Base-by-base conservation (phyloP, 2,888 invertebrate genomes). In the Isoperla grammatica region DNA sequence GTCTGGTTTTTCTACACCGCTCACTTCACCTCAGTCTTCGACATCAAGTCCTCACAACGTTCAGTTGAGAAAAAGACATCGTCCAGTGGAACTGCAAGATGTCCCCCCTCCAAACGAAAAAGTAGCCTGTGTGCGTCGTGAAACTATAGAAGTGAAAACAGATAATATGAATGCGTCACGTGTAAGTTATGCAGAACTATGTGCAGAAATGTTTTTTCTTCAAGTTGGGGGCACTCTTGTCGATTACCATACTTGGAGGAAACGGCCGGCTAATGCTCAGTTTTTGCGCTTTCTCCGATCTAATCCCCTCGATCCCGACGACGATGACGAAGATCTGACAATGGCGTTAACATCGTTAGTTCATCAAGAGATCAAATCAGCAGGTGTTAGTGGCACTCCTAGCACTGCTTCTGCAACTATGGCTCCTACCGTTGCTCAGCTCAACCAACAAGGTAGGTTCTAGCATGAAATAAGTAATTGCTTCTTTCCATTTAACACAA, bases 141-240 rank as follows among this genome's bases (percentile, higher is more conserved):
- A 19, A 22, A 39, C 20, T 17, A 17, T 53, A 17, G 88, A 89
- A 71, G 81, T 85, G 71, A 83, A 86, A 72, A 81, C 85, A 74
- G 81, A 81, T 68, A 80, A 84, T 35, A 81, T 88, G 75, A 84
- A 84, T 70, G 78, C 79, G 65, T 78, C 88, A 65, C 82, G 86
- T 61, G 88, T 88, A 68, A 83, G 81, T 78, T 81, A 69, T 75
- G 83, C 84, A 67, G 90, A 90, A 73, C 85, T 87, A 76, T 82
- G 87, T 68, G 84, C 88, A 68, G 94, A 95, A 78, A 79, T 89
- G 70, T 95, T 87, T 79, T 94, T 89, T 76, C 82, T 95, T 69
- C 89, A 91, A 77, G 84, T 84, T 69, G 88, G 88, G 68, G 90
- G 91, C 64, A 90, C 91, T 76, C 84, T 94, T 80, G 86, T 92